Evolutionary conservation across 2,797 vertebrate genomes (phyloP), one percentile per base, ranked within the genome.

Genomic region (Alouatta caraya): DNA sequence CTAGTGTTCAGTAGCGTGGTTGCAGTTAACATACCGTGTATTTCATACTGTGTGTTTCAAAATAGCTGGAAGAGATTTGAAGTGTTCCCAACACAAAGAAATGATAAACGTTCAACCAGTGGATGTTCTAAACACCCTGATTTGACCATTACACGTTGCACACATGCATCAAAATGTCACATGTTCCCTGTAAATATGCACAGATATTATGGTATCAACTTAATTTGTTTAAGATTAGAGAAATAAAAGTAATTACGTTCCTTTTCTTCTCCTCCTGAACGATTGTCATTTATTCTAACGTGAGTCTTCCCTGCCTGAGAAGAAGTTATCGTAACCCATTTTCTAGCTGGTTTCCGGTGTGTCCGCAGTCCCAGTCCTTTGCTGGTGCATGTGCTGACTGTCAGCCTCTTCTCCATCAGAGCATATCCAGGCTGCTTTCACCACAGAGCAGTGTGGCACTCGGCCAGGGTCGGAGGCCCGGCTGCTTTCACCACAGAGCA

Each of bases 391-490:
- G 82, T 70, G 33, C 19, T 78, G 59, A 75, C 37, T 70, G 24
- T 88, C 37, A 50, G n/a, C 48, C 59, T 37, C 70, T 81, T 81
- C 30, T 89, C 22, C 4, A 0, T 90, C 39, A 75, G 52, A 44
- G 75, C 22, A 37, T 4, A 8, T 12, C 33, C 28, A 52, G 0
- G 80, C 57, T 82, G 30, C 67, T 73, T 57, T 76, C 80, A 22
- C 19, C 82, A 46, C 79, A 98, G 30, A 59, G 98, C 98, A 97
- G 98, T 99, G 99, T 99, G 90, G 46, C 8, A 10, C 50, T 33
- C 76, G 67, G 44, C 8, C 8, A 99, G 99, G 24, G 50, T 52
- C 15, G 1, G 15, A 19, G 50, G 15, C 50, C 50, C 50, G 15
- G 50, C n/a, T n/a, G n/a, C n/a, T n/a, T n/a, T n/a, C n/a, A n/a